These are phyloP conservation scores for Uloborus plumipes DNA, from an alignment of 2,888 invertebrate species.

Conservation along the genomic window DNA sequence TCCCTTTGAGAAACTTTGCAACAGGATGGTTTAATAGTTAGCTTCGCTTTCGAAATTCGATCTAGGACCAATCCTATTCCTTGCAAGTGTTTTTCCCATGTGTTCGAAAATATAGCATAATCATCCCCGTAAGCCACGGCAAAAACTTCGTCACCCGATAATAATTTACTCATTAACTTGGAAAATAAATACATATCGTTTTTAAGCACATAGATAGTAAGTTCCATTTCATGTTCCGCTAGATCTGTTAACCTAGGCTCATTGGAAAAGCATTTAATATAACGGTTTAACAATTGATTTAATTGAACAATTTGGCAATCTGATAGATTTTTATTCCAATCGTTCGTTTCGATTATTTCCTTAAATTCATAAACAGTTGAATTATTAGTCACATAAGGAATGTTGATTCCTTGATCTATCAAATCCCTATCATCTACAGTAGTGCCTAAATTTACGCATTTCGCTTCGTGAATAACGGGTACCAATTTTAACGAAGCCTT, in stretches of 20 bases:
- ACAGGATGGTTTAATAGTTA: constrained; percentile 19
- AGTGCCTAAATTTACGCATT: no score
- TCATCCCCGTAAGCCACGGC: neutral
- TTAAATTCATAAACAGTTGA: neutral
- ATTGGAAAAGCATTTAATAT: constrained; percentile 22
- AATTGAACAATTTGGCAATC: neutral
- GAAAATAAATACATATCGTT: no score
- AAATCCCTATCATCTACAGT: no score
- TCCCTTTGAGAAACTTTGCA: constrained; percentile 17
- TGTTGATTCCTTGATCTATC: neutral
- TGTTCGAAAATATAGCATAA: constrained; percentile 6
- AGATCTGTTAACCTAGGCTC: constrained; percentile 19
- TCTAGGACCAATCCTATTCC: neutral
- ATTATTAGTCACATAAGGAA: neutral
- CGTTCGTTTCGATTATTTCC: neutral
- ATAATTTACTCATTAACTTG: neutral
- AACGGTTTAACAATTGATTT: neutral
- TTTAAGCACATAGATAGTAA: neutral
- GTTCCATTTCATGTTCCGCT: constrained; percentile 26
- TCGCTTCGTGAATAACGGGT: constrained; percentile 17
- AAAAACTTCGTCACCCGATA: neutral
- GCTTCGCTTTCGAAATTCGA: neutral
- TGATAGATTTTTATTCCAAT: neutral
- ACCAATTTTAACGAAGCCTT: constrained; percentile 23
- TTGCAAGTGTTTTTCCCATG: neutral